Percentiles rank a stretch among this genome's conserved stretches.
Evolutionary conservation across 2,888 invertebrate genomes (phyloP).

Genomic region (Pelosia muscerda): DNA sequence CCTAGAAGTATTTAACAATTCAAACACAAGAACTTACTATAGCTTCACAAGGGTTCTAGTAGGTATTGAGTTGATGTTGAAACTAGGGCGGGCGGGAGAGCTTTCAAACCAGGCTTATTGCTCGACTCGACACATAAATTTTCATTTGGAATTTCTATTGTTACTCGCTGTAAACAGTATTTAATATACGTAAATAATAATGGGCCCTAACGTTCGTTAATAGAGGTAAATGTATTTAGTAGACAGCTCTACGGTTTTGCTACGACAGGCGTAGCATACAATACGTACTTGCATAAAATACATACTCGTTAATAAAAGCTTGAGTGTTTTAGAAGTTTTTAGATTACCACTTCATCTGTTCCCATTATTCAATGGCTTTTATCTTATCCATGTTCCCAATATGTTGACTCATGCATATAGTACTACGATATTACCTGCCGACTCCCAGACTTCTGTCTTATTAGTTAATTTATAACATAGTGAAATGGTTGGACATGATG

Average conservation of each 20-base stretch:
- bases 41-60: constrained; percentile 39
- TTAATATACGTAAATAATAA: background rate
- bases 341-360: background rate
- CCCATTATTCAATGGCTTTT: background rate
- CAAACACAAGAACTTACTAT: constrained; percentile 44
- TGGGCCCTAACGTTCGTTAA: background rate
- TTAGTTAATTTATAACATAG: background rate
- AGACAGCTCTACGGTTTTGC: constrained; percentile 46
- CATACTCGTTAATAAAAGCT: background rate
- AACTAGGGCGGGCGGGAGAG: constrained; percentile 42
- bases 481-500: background rate
- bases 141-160: constrained; percentile 57
- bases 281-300: background rate
- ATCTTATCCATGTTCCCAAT: background rate
- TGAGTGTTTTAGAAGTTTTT: background rate
- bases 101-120: constrained; percentile 58
- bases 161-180: constrained; percentile 36
- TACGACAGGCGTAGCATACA: constrained; percentile 7
- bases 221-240: background rate
- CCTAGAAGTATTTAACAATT: constrained; percentile 40
- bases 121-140: constrained; percentile 58
- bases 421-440: background rate
- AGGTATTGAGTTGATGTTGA: constrained; percentile 40
- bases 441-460: background rate
- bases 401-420: background rate